Percentiles rank a stretch among this genome's conserved stretches.
Conservation (phyloP, 2,113 vertebrate species). For the Tauraco erythrolophus region DNA sequence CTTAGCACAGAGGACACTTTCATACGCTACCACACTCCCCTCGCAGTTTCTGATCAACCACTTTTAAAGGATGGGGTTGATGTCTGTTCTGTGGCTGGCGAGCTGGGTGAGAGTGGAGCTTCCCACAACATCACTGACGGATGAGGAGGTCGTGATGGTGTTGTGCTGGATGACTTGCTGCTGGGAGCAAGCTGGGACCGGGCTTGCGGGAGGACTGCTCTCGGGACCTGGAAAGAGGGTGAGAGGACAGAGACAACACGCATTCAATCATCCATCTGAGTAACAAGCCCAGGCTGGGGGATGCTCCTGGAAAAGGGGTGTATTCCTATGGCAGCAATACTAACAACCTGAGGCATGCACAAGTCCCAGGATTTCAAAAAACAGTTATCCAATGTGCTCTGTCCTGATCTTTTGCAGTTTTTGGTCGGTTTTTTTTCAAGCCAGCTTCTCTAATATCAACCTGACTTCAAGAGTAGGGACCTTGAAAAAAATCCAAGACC, state of each 20-base stretch:
- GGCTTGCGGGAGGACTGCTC: constrained; percentile 93
- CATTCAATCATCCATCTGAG: neutral
- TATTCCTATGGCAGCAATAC: neutral
- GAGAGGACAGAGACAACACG: constrained; percentile 54
- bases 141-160: constrained; percentile 97
- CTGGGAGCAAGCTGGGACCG: constrained; percentile 90
- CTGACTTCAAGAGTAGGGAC: neutral
- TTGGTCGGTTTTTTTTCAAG: neutral
- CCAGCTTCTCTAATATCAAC: neutral
- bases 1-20: constrained; percentile 73
- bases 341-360: neutral
- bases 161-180: constrained; percentile 99
- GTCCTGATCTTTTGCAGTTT: neutral
- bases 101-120: constrained; percentile 89
- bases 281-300: neutral
- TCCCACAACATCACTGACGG: constrained; percentile 88
- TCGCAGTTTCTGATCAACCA: constrained; percentile 68
- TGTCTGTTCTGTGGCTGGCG: constrained; percentile 94
- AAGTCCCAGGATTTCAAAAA: neutral
- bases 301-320: neutral
- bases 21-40: constrained; percentile 71
- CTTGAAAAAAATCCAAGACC: constrained; percentile 9
- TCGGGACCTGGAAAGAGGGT: constrained; percentile 88
- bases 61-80: constrained; percentile 96
- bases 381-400: neutral